Percentiles rank a stretch among this genome's conserved stretches.
Evolutionary conservation across 1,140 invertebrate genomes (phyloP).

Genomic region (Acyrthosiphon pisum): DNA sequence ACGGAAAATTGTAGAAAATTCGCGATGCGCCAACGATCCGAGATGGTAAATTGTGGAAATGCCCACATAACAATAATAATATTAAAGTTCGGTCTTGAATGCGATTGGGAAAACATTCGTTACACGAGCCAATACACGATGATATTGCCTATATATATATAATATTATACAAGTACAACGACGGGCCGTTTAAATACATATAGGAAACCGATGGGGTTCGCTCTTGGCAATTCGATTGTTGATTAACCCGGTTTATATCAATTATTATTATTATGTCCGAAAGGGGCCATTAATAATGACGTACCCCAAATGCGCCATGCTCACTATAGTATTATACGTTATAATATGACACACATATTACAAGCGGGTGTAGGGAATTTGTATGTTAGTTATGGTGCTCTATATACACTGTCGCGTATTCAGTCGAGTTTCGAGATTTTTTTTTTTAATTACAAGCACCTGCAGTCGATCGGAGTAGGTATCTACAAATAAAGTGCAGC

Average conservation of each 20-base stretch:
- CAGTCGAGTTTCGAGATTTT: neutral
- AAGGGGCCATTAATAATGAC: neutral
- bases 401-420: too few species aligned
- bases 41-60: too few species aligned
- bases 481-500: too few species aligned
- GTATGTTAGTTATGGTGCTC: neutral
- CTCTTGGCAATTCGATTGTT: neutral
- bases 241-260: conserved; percentile 14
- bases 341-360: neutral
- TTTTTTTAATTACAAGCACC: neutral
- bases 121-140: too few species aligned
- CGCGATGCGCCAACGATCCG: too few species aligned
- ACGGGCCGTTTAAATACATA: neutral
- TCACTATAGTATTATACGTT: neutral
- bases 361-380: neutral
- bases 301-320: neutral
- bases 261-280: conserved; percentile 10
- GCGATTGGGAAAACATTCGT: too few species aligned
- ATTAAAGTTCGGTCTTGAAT: too few species aligned
- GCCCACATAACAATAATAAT: too few species aligned
- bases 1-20: too few species aligned
- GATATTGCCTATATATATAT: too few species aligned
- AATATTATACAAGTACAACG: neutral
- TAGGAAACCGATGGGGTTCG: neutral
- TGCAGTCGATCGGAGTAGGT: neutral